Base-by-base conservation (phyloP, 2,797 vertebrate genomes). In the Strix occidentalis region DNA sequence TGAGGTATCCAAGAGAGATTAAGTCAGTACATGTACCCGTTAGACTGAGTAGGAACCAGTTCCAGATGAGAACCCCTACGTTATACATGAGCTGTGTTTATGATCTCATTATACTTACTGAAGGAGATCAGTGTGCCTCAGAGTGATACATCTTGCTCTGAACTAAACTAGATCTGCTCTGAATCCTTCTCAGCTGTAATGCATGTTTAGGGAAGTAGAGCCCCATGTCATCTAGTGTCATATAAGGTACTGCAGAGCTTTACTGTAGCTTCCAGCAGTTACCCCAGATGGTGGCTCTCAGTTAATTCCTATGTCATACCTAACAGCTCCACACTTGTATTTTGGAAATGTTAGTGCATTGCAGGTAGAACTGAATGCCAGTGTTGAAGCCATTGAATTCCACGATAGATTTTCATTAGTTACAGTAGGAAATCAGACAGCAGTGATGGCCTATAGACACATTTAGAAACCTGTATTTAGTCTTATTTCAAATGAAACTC, bases 401-500 rank as follows among this genome's bases (percentile, higher is more conserved):
- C 79, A 20, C 56, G 70, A 2, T 3, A 48, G 66, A 18, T 76
- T 80, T 80, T 83, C 5, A 15, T 69, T 57, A 77, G 69, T 26
- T 80, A 33, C 33, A 33, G 51, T 33, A 86, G 46, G 72, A 76
- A 86, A 74, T 77, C 2, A 3, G 63, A n/a, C 19, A 88, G 29
- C 84, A 94, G 46, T 2, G 9, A 17, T 74, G 68, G 39, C 23
- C 79, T 92, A 31, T 50, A 46, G 72, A 46, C 28, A 53, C 33
- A 63, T 90, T 86, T 50, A 74, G 61, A 78, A 95, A 37, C 28
- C 48, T 86, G 31, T 78, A 78, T 48, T 90, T 89, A 68, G 57
- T 54, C 39, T 74, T 77, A 33, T 41, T 65, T 89, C 48, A 56
- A 70, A 74, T 84, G 26, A 89, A 90, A 68, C 53, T 88, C 39